These are phyloP conservation scores for Vanessa cardui DNA, from an alignment of 2,888 invertebrate genomes.

Conservation along the genomic window DNA sequence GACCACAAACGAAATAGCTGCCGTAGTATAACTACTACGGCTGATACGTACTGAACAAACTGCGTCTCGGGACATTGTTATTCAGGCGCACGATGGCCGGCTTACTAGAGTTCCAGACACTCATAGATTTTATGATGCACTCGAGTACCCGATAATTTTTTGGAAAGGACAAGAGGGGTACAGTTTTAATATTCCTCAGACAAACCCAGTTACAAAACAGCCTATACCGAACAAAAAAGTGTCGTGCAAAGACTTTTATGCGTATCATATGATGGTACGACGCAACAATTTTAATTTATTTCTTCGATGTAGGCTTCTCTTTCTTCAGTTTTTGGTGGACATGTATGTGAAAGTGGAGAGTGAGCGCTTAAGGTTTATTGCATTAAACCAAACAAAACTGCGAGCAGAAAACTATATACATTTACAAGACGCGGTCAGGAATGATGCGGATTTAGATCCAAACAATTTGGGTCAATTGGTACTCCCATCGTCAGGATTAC, in stretches of 20 bases:
- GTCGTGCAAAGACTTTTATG: slow-evolving; percentile 45
- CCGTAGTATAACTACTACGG: too few relatives aligned
- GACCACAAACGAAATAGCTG: slow-evolving; percentile 33
- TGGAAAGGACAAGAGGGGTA: background rate
- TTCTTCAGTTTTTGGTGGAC: slow-evolving; percentile 40
- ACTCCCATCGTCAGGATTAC: slow-evolving; percentile 46
- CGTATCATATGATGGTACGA: slow-evolving; percentile 30
- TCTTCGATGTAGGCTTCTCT: slow-evolving; percentile 17
- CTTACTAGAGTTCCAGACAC: slow-evolving; percentile 30
- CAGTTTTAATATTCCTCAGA: slow-evolving; percentile 24
- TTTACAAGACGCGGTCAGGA: slow-evolving; percentile 43
- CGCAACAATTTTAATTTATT: slow-evolving; percentile 21
- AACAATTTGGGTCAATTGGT: slow-evolving; percentile 44
- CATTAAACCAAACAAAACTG: slow-evolving; percentile 51
- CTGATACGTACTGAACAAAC: slow-evolving; percentile 22
- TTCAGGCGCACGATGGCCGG: slow-evolving; percentile 25
- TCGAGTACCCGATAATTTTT: too few relatives aligned
- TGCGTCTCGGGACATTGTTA: slow-evolving; percentile 31
- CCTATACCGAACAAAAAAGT: slow-evolving; percentile 42
- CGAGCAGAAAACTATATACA: slow-evolving; percentile 31
- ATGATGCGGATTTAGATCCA: slow-evolving; percentile 18
- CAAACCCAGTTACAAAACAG: slow-evolving; percentile 38
- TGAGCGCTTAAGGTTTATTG: slow-evolving; percentile 49
- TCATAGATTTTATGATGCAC: slow-evolving; percentile 14
- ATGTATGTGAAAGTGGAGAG: slow-evolving; percentile 49